Percentiles rank a stretch among this genome's conserved stretches.
Evolutionary conservation across 2,888 invertebrate species (phyloP).

Genomic region (Yponomeuta sedellus): DNA sequence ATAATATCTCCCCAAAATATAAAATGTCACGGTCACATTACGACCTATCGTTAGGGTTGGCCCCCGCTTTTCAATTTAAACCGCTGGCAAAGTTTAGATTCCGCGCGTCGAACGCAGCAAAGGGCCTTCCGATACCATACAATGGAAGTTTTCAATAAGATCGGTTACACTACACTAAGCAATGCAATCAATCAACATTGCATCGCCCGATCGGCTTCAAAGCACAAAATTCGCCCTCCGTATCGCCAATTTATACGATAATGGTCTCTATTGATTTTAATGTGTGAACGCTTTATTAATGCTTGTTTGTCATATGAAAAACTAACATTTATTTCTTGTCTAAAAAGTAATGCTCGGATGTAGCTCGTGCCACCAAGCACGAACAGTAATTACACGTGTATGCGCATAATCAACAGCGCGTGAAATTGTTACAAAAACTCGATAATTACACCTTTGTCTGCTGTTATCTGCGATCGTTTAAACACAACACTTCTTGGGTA

Average conservation of each 20-base stretch:
- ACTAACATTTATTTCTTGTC: slow-evolving; percentile 2
- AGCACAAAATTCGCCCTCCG: slow-evolving; percentile 44
- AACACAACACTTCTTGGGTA: neutral
- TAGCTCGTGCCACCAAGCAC: slow-evolving; percentile 5
- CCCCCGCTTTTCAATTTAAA: slow-evolving; percentile 72
- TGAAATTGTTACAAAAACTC: slow-evolving; percentile 54
- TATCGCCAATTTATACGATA: slow-evolving; percentile 21
- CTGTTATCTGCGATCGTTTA: slow-evolving; percentile 3
- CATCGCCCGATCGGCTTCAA: slow-evolving; percentile 63
- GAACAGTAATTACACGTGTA: neutral
- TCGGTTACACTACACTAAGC: slow-evolving; percentile 76
- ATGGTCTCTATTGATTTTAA: slow-evolving; percentile 15
- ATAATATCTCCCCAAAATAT: slow-evolving; percentile 57
- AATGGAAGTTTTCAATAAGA: slow-evolving; percentile 74
- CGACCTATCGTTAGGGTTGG: slow-evolving; percentile 57
- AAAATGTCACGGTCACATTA: slow-evolving; percentile 63
- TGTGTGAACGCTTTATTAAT: slow-evolving; percentile 8
- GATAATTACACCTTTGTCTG: slow-evolving; percentile 34
- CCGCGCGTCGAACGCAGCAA: slow-evolving; percentile 64
- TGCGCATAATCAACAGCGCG: slow-evolving; percentile 36
- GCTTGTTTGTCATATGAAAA: neutral
- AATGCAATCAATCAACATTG: slow-evolving; percentile 76
- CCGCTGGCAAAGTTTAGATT: slow-evolving; percentile 44
- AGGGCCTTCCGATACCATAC: slow-evolving; percentile 61
- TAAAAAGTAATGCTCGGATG: slow-evolving; percentile 11